Base-by-base conservation (phyloP, 1,140 invertebrate species). In the Hestina assimilis region DNA sequence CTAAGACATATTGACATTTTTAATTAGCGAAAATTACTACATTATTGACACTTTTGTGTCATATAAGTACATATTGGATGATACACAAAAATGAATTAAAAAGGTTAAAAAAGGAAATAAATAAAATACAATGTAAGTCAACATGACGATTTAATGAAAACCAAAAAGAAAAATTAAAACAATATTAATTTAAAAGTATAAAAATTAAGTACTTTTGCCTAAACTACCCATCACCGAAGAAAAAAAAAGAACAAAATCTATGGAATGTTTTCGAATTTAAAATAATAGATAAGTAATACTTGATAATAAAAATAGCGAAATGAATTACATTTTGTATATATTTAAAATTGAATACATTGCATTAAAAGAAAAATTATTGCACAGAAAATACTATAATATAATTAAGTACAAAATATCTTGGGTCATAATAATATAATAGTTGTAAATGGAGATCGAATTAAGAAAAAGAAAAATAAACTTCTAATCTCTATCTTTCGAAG, bases 91-190 rank as follows among this genome's bases (percentile, higher is more conserved):
- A 31, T 15, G n/a, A 20, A 23, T 35, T 6, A 35, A 14, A 23
- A 14, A 20, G 7, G 14, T 41, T 52, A 59, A 40, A 15, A 31
- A 59, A 51, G 50, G 40, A 59, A 66, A 66, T 50, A 65, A 79
- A 76, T 68, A 63, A 72, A 75, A 82, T 71, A 42, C 66, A 76
- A 81, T 72, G 63, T 62, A 71, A 76, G 66, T 79, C 63, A 75
- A 75, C 74, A 75, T 72, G 83, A 87, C 82, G 69, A 61, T 87
- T 87, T 87, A 85, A 84, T 87, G 71, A 82, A 84, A 87, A 81
- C 64, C 69, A 83, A 85, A 83, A 77, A 66, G 59, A 70, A 75
- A 74, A 70, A 42, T 59, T 74, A 81, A 59, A 82, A 81, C 73
- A 82, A 76, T 63, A 72, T 38, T 46, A 64, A 69, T 74, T 61